Percentiles rank a stretch among this genome's conserved stretches.
phyloP scores from a whole-genome alignment of 2,113 vertebrate species.

The Synodontis membranacea region DNA sequence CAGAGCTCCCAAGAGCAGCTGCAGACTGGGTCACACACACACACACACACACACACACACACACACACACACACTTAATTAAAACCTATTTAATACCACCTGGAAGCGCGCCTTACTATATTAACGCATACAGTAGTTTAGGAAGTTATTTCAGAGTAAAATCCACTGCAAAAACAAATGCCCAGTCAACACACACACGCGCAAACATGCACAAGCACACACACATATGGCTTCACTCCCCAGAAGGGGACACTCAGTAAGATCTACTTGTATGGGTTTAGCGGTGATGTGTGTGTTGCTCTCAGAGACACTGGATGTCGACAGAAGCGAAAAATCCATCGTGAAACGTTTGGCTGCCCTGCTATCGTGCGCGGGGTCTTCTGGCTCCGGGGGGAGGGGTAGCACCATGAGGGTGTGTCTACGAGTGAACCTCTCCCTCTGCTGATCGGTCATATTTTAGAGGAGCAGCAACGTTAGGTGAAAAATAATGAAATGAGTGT shows the following conservation, averaged over 20 bases:
- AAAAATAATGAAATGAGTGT: background rate
- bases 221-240: conserved; percentile 43
- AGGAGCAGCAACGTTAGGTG: conserved; percentile 23
- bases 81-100: background rate
- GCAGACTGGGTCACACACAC: conserved; percentile 75
- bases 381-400: conserved; percentile 68
- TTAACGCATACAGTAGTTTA: background rate
- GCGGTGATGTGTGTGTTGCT: conserved; percentile 18
- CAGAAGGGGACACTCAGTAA: conserved; percentile 32
- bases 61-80: conserved; percentile 19
- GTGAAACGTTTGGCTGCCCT: conserved; percentile 81
- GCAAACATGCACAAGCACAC: conserved; percentile 26
- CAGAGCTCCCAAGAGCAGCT: conserved; percentile 77
- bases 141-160: background rate
- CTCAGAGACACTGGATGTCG: conserved; percentile 60
- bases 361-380: conserved; percentile 67
- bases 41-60: conserved; percentile 31
- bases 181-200: background rate
- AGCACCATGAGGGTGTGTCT: conserved; percentile 85
- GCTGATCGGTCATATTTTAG: conserved; percentile 57
- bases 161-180: conserved; percentile 2
- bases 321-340: conserved; percentile 90
- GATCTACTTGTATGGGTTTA: conserved; percentile 50
- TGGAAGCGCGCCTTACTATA: background rate
- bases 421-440: conserved; percentile 81